These are phyloP conservation scores for Tokudaia tokunoshimensis DNA, from an alignment of 2,797 vertebrate species.

Conservation along the genomic window DNA sequence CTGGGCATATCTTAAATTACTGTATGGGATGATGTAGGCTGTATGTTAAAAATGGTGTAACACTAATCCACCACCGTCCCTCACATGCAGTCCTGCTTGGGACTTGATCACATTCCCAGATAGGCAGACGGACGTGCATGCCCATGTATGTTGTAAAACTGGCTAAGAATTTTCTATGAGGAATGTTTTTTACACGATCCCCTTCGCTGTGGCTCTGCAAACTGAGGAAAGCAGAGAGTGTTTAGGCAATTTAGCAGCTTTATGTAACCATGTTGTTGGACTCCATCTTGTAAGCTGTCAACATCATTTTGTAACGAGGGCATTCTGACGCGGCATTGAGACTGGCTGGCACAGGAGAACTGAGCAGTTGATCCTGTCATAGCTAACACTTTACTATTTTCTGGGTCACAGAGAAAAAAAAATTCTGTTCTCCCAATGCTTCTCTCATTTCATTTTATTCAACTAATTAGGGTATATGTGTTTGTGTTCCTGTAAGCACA, in stretches of 20 bases:
- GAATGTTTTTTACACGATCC: slow-evolving; percentile 11
- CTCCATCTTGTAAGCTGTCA: too few relatives aligned
- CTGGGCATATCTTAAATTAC: neutral
- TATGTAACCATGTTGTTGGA: neutral
- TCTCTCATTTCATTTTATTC: neutral
- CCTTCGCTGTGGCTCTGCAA: neutral
- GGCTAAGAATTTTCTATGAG: neutral
- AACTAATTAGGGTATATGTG: neutral
- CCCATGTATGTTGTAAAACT: neutral
- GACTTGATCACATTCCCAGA: slow-evolving; percentile 8
- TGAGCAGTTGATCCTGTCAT: neutral
- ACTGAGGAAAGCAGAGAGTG: neutral
- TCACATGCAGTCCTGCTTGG: neutral
- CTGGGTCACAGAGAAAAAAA: neutral
- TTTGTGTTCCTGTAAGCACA: neutral
- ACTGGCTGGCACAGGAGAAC: neutral
- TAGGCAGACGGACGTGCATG: neutral
- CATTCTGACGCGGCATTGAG: neutral
- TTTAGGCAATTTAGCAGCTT: neutral
- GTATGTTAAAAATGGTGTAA: neutral
- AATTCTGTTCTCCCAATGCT: neutral
- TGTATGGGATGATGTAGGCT: neutral
- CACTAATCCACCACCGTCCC: neutral
- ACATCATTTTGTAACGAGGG: slow-evolving; percentile 16
- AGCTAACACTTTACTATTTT: neutral